Conservation (phyloP, 64 coral and sea anemone genomes). For the Montipora capricornis region DNA sequence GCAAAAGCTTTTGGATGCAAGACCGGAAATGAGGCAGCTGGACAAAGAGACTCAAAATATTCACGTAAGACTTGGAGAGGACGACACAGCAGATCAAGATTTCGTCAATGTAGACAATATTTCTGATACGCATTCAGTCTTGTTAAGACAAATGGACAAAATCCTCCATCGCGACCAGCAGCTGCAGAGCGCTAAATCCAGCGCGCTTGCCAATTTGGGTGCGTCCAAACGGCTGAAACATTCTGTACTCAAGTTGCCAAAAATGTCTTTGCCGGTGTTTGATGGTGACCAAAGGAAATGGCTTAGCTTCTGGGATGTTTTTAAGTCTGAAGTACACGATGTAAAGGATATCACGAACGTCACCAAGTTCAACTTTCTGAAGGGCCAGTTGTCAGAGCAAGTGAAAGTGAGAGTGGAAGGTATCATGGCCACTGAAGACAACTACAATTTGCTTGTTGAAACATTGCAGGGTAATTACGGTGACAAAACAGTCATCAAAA, state of each 20-base stretch:
- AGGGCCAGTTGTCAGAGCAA: slow-evolving; percentile 45
- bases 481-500: slow-evolving; percentile 60
- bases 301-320: slow-evolving; percentile 58
- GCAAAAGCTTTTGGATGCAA: slow-evolving; percentile 43
- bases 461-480: slow-evolving; percentile 47
- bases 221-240: too few relatives aligned
- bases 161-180: neutral
- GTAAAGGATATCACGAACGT: slow-evolving; percentile 53
- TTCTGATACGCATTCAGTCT: slow-evolving; percentile 47
- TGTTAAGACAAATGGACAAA: slow-evolving; percentile 52
- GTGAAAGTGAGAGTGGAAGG: slow-evolving; percentile 44
- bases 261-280: slow-evolving; percentile 47
- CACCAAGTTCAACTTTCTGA: slow-evolving; percentile 57
- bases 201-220: too few relatives aligned
- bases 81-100: slow-evolving; percentile 40
- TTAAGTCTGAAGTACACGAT: slow-evolving; percentile 38
- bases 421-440: slow-evolving; percentile 56
- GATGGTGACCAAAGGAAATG: slow-evolving; percentile 43
- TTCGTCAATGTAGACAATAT: slow-evolving; percentile 40
- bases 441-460: slow-evolving; percentile 58
- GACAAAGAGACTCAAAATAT: slow-evolving; percentile 61
- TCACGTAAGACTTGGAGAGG: slow-evolving; percentile 50
- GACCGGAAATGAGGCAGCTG: slow-evolving; percentile 44
- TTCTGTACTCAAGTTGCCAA: too few relatives aligned
- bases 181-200: too few relatives aligned